phyloP scores from a whole-genome alignment of 1,140 invertebrate genomes.

The fruit fly (Drosophila melanogaster) region DNA sequence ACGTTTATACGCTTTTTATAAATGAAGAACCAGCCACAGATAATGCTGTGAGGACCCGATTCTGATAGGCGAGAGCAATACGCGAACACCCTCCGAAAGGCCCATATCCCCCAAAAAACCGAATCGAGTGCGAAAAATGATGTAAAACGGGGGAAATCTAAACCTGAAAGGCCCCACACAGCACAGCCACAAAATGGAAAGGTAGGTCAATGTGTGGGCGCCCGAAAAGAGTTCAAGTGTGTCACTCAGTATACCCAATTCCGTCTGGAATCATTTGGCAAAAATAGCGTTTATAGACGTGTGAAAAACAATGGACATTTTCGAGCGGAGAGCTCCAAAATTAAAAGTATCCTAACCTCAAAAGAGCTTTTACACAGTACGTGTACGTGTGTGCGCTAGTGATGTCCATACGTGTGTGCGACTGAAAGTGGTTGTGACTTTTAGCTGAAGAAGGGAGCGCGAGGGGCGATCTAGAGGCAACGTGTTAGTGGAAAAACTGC shows the following conservation, averaged over 20 bases:
- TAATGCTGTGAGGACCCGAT: slow-evolving; percentile 67
- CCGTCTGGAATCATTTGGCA: slow-evolving; percentile 2
- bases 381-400: slow-evolving; percentile 33
- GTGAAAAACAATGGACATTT: slow-evolving; percentile 75
- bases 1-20: slow-evolving; percentile 67
- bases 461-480: slow-evolving; percentile 40
- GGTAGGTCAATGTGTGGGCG: slow-evolving; percentile 80
- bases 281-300: slow-evolving; percentile 26
- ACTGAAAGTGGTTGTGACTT: slow-evolving; percentile 78
- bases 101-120: slow-evolving; percentile 36
- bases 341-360: slow-evolving; percentile 72
- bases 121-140: slow-evolving; percentile 59
- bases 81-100: slow-evolving; percentile 27
- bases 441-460: slow-evolving; percentile 29
- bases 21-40: slow-evolving; percentile 65
- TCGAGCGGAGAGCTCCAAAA: slow-evolving; percentile 47
- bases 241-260: slow-evolving; percentile 11
- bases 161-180: slow-evolving; percentile 66
- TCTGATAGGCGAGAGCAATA: slow-evolving; percentile 32
- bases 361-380: slow-evolving; percentile 74
- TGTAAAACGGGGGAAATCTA: slow-evolving; percentile 63
- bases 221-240: slow-evolving; percentile 33
- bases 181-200: slow-evolving; percentile 76
- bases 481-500: slow-evolving; percentile 71
- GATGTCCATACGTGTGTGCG: slow-evolving; percentile 34